A percentile compares a stretch with the other conserved stretches of the same genome.
Conservation (phyloP, 2,113 vertebrate species). For the Zosterops pallidus region DNA sequence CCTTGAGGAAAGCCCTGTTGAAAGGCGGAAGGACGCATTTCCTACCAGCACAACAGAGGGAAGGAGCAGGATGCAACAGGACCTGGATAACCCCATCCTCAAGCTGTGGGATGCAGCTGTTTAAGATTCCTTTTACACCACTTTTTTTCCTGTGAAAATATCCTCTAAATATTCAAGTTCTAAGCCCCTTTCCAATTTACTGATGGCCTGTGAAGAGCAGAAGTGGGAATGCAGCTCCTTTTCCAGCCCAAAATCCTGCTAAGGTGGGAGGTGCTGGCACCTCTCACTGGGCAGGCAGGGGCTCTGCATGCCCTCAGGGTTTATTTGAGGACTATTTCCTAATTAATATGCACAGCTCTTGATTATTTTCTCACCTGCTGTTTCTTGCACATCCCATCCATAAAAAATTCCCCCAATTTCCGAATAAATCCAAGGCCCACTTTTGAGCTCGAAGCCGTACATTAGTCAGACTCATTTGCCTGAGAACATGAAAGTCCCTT, state of each 20-base stretch:
- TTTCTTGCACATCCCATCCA: not conserved
- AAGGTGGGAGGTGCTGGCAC: not conserved
- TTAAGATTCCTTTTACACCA: not conserved
- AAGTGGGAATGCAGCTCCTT: not conserved
- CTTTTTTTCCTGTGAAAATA: not conserved
- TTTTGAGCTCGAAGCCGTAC: not conserved
- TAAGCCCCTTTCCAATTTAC: not conserved
- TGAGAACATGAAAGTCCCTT: conserved; percentile 46
- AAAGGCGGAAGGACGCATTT: not conserved
- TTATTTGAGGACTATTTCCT: not conserved
- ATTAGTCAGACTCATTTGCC: conserved; percentile 52
- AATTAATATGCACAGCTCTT: not conserved
- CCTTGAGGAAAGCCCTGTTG: not conserved
- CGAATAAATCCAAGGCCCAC: not conserved
- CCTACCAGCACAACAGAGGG: not conserved
- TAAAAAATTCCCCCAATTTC: not conserved
- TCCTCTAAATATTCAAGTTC: not conserved
- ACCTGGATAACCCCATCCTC: not conserved
- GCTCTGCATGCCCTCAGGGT: not conserved
- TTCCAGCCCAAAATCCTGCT: not conserved
- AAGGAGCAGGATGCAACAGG: not conserved
- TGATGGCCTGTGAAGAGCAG: not conserved
- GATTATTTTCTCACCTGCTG: not conserved
- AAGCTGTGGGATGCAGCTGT: not conserved
- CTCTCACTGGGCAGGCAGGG: rapidly evolving